These are phyloP conservation scores for Leptocoma aspasia DNA, from an alignment of 2,113 vertebrate genomes.

Conservation along the genomic window DNA sequence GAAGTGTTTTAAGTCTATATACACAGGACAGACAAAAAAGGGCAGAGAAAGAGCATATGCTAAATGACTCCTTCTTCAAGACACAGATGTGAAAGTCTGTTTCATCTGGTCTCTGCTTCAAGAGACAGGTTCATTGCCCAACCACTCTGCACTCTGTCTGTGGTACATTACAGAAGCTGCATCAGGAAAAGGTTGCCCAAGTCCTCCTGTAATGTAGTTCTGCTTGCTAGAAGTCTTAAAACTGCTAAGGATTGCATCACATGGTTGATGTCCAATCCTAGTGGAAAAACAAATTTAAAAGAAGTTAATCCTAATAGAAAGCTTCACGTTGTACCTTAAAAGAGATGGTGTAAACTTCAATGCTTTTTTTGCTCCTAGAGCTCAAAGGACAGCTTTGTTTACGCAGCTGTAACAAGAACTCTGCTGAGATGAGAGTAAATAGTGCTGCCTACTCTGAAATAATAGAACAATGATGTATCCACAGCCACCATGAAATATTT, in stretches of 20 bases:
- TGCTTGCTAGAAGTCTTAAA: background rate
- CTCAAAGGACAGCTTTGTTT: background rate
- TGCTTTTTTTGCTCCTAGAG: background rate
- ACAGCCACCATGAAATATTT: background rate
- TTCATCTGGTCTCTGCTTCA: background rate
- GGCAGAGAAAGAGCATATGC: fast-evolving
- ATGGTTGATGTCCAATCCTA: conserved; percentile 4
- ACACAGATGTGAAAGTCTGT: background rate
- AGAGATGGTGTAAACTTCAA: background rate
- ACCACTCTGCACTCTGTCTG: background rate
- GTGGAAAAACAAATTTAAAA: background rate
- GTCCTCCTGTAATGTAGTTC: background rate
- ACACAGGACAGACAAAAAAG: background rate
- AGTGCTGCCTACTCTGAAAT: background rate
- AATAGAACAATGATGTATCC: background rate
- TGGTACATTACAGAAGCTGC: background rate
- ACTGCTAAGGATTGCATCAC: background rate
- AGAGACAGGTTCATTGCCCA: background rate
- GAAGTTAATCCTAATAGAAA: conserved; percentile 17
- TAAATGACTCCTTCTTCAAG: background rate
- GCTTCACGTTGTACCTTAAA: background rate
- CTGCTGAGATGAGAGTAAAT: background rate
- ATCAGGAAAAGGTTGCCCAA: background rate
- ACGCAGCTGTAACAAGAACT: background rate
- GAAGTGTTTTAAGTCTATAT: background rate